Conservation (phyloP, 2,888 invertebrate genomes). For the Liodrosophila aerea region DNA sequence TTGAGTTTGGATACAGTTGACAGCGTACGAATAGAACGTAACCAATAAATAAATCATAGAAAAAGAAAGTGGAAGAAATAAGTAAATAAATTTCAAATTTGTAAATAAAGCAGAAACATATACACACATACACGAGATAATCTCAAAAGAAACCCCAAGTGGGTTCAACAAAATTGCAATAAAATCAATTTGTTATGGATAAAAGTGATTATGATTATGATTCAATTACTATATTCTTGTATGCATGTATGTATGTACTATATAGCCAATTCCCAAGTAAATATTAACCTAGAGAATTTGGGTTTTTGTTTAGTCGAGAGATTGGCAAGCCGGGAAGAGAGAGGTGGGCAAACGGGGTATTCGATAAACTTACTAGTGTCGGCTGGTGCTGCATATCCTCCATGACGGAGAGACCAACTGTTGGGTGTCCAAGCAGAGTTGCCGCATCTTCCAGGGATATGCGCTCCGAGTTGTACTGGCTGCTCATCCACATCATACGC, state of each 20-base stretch:
- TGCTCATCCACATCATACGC: constrained; percentile 86
- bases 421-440: constrained; percentile 83
- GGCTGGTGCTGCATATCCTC: constrained; percentile 84
- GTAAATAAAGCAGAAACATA: constrained; percentile 63
- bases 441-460: constrained; percentile 81
- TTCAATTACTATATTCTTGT: too few species aligned
- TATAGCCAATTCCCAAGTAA: constrained; percentile 44
- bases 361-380: constrained; percentile 83
- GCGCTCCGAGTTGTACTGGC: constrained; percentile 82
- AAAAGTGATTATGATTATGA: too few species aligned
- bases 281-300: constrained; percentile 43
- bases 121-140: constrained; percentile 12
- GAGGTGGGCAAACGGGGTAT: background rate
- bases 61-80: constrained; percentile 78
- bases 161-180: too few species aligned
- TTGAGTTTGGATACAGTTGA: constrained; percentile 42
- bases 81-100: constrained; percentile 74
- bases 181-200: too few species aligned
- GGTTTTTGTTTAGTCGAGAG: constrained; percentile 38
- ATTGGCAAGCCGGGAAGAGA: constrained; percentile 18
- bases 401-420: constrained; percentile 84
- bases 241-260: background rate
- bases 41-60: constrained; percentile 78
- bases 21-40: constrained; percentile 56
- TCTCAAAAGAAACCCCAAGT: too few species aligned